Evolutionary conservation across 1,140 invertebrate genomes (phyloP), one percentile per base, ranked within the genome.

Genomic region (Trichonephila inaurata): DNA sequence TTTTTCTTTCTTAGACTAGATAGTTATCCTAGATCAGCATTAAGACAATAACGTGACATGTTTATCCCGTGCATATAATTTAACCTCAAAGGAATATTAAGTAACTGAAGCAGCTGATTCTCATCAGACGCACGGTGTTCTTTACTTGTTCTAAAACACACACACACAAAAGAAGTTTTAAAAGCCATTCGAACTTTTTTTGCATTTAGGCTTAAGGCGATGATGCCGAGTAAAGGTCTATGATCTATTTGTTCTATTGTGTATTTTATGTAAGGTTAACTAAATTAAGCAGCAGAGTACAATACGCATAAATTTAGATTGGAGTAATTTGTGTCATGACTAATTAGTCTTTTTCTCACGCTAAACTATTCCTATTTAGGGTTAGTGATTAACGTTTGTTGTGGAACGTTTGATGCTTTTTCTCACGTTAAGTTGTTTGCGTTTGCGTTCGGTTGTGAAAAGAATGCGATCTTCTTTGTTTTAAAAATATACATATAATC

Each of bases 31-130:
- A 77, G 72, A 77, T 77, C 72, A 33, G 7, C 16, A 77, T 77
- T 77, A 77, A 77, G 72, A 77, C 72, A 77, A 77, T 77, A 33
- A 77, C 66, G 66, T 69, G 66, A 77, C 24, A 77, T 6, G 72
- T 18, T 24, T 40, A 33, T 40, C 18, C 4, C 28, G 0, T 33
- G n/a, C 12, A 28, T 28, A 24, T 69, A 69, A 24, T 24, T 24
- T 69, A 69, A 69, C 24, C 21, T 6, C 2, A 14, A 4, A 16
- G 12, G 3, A 77, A 40, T 77, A 40, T 77, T 18, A 77, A 77
- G 14, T 28, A 77, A 33, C 28, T 28, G 16, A 40, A 77, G 28
- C 72, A 77, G 33, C 72, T 77, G 72, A 77, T 77, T 33, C 33
- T 19, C 33, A 77, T 77, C 72, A 40, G 33, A 18, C 8, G 10